Percentiles rank a stretch among this genome's conserved stretches.
Evolutionary conservation across 2,888 invertebrate genomes (phyloP).

Genomic region (Ypsolopha sequella): DNA sequence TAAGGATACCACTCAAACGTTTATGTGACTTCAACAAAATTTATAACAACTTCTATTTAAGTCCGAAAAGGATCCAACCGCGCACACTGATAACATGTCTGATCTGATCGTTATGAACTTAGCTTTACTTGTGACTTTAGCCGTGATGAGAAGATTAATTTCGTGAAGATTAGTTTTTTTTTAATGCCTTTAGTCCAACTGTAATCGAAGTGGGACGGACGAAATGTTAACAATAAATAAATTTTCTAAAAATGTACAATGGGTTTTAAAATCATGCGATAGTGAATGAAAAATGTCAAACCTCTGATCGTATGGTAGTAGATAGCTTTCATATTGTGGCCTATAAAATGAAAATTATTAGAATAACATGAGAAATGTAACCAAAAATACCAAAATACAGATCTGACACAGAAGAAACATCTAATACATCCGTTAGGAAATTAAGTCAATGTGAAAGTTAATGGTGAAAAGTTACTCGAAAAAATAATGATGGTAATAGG

Average conservation of each 20-base stretch:
- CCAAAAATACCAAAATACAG: not conserved
- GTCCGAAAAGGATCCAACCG: too few species aligned
- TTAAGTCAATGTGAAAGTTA: too few species aligned
- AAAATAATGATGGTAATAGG: too few species aligned
- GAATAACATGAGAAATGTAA: constrained; percentile 12
- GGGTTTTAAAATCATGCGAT: not conserved
- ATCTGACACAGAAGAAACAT: too few species aligned
- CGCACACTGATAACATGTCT: too few species aligned
- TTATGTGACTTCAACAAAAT: too few species aligned
- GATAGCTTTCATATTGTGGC: constrained; percentile 37
- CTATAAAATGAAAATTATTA: constrained; percentile 18
- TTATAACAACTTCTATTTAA: too few species aligned
- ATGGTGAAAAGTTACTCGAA: too few species aligned
- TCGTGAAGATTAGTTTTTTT: not conserved
- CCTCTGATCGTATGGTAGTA: constrained; percentile 51
- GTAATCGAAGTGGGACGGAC: not conserved
- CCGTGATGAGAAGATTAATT: too few species aligned
- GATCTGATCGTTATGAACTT: too few species aligned
- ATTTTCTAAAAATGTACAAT: not conserved
- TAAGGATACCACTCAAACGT: too few species aligned
- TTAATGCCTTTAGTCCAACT: not conserved
- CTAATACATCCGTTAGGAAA: too few species aligned
- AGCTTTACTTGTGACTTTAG: not conserved
- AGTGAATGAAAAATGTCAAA: constrained; percentile 26
- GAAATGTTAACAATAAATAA: not conserved